Percentiles rank a stretch among this genome's conserved stretches.
Conservation (phyloP, 2,888 invertebrate species). For the Lasioglossum morio region DNA sequence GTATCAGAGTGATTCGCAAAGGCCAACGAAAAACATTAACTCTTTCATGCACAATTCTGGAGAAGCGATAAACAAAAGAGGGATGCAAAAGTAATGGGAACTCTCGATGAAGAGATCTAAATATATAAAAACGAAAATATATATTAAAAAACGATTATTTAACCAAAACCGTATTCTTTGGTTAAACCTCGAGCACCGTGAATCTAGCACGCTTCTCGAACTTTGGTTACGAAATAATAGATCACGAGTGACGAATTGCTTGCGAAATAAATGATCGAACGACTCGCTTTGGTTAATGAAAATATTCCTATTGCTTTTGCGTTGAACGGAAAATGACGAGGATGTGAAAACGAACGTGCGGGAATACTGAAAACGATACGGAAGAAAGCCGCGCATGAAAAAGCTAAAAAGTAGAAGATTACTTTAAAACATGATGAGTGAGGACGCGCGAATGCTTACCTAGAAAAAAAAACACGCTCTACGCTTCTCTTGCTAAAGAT, state of each 20-base stretch:
- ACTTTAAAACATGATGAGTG: background rate
- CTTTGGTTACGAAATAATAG: background rate
- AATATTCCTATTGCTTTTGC: constrained; percentile 34
- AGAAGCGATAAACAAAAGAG: background rate
- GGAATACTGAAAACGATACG: background rate
- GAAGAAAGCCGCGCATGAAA: constrained; percentile 14
- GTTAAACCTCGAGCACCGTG: constrained; percentile 14
- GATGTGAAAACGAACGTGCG: background rate
- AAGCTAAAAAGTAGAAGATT: constrained; percentile 17
- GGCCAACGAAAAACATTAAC: constrained; percentile 17
- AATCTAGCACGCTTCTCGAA: constrained; percentile 12
- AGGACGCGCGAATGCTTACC: constrained; percentile 13
- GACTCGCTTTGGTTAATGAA: background rate
- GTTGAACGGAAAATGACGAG: background rate
- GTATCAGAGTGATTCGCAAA: background rate
- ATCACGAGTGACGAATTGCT: background rate
- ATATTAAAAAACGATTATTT: constrained; percentile 14
- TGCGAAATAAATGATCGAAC: background rate
- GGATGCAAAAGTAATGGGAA: constrained; percentile 33
- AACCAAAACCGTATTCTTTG: constrained; percentile 34
- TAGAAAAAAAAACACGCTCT: constrained; percentile 36
- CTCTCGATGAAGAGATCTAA: constrained; percentile 9
- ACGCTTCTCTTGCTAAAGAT: constrained; percentile 35
- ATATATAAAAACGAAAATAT: constrained; percentile 1
- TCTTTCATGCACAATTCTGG: constrained; percentile 14